phyloP scores from a whole-genome alignment of 2,888 invertebrate genomes.

The Parnassius orleans region DNA sequence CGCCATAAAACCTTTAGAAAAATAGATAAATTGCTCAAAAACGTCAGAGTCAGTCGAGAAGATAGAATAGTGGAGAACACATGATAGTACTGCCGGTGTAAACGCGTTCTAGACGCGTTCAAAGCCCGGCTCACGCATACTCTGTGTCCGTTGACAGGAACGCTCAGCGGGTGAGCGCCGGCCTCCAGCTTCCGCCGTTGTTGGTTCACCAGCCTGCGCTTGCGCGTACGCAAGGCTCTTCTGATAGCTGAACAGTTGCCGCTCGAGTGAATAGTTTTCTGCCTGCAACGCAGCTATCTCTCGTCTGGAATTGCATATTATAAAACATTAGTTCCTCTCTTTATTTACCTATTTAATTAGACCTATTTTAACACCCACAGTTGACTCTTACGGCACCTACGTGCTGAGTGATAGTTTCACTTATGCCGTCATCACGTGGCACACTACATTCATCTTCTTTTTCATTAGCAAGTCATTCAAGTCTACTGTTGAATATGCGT shows the following conservation, averaged over 20 bases:
- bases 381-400: too few species aligned
- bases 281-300: conserved; percentile 89
- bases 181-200: conserved; percentile 55
- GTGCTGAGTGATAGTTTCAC: too few species aligned
- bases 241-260: conserved; percentile 91
- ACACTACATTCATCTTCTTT: too few species aligned
- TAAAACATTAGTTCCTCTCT: neutral
- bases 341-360: too few species aligned
- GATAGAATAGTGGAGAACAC: conserved; percentile 63
- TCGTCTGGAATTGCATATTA: conserved; percentile 76
- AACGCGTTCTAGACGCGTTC: conserved; percentile 12
- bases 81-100: conserved; percentile 30
- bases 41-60: conserved; percentile 79
- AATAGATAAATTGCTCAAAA: conserved; percentile 82
- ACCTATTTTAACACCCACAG: too few species aligned
- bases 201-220: conserved; percentile 80
- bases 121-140: conserved; percentile 82
- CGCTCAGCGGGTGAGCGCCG: conserved; percentile 80
- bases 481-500: too few species aligned
- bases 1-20: conserved; percentile 80
- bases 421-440: too few species aligned
- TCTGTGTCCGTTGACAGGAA: conserved; percentile 86
- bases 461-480: too few species aligned
- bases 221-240: conserved; percentile 88
- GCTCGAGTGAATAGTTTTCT: conserved; percentile 91